Evolutionary conservation across 2,113 vertebrate genomes (phyloP), one percentile per base, ranked within the genome.

Genomic region (Corydoras sp.): DNA sequence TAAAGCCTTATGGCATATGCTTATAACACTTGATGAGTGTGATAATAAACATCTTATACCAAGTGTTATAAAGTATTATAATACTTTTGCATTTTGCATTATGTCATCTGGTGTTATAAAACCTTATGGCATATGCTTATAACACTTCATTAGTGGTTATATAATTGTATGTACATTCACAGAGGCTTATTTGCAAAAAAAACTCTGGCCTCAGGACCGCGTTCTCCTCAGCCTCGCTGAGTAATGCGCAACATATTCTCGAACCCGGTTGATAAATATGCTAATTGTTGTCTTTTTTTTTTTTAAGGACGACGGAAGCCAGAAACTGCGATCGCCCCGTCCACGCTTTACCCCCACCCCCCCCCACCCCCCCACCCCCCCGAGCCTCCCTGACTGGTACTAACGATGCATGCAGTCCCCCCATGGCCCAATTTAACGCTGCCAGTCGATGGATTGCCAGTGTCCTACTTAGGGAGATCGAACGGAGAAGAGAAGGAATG

Each of bases 351-450:
- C 2, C 1, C 7, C 35, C 35, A 1, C 35, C 35, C 4, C 35
- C 1, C 1, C 18, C 18, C 70, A 49, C 35, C 35, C 35, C 35
- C 4, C 35, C 1, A 24, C 18, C 18, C 70, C 54, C 63, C 53
- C 18, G 4, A 72, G 62, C 65, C 50, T 73, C 69, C 11, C 51
- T 66, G 62, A 76, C 63, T 65, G 73, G 66, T 72, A 70, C 67
- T 82, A 84, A 81, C 71, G 75, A 82, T 68, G 71, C 78, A 75
- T 73, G 74, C 78, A 77, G 82, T 82, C 79, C 81, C 80, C 81
- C 72, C 32, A 67, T 72, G 81, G 81, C 69, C 81, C 78, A 84
- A 84, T 84, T 84, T 81, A 82, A 84, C 74, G 66, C 67, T 76
- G 77, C 76, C 74, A 78, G 79, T 76, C 62, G 75, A 81, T 80